These are phyloP conservation scores for Mareca penelope DNA, from an alignment of 2,797 vertebrate genomes.

Conservation along the genomic window DNA sequence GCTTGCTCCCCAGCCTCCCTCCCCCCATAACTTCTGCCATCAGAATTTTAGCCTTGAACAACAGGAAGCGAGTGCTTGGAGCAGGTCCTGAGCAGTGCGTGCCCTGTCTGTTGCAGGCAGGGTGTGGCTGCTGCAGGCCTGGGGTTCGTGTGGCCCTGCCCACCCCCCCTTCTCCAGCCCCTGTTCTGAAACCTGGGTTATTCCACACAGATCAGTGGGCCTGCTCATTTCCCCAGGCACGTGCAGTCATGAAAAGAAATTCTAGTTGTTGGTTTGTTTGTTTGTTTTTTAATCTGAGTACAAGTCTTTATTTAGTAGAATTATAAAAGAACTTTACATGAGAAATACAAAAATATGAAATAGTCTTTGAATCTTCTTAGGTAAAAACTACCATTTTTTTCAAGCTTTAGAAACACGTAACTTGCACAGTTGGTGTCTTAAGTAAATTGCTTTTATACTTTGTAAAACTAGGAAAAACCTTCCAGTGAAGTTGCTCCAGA, in stretches of 20 bases:
- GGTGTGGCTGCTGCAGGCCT: not conserved
- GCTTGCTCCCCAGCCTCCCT: not conserved
- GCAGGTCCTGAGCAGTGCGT: accelerated
- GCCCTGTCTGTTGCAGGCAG: not conserved
- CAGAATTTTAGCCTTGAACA: too few relatives aligned
- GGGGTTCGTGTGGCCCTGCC: too few relatives aligned
- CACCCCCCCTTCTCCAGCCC: too few relatives aligned
- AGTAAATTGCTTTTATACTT: constrained; percentile 47
- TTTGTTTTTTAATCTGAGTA: constrained; percentile 5
- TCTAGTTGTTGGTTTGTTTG: constrained; percentile 11
- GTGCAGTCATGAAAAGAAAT: not conserved
- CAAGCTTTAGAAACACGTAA: constrained; percentile 73
- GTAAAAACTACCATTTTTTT: constrained; percentile 52
- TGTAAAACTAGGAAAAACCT: constrained; percentile 53
- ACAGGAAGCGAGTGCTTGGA: too few relatives aligned
- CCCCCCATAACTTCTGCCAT: too few relatives aligned
- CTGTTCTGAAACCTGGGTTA: too few relatives aligned
- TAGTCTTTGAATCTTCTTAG: constrained; percentile 50
- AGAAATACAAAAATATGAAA: constrained; percentile 80
- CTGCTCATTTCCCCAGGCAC: not conserved
- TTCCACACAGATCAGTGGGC: accelerated
- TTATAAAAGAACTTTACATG: constrained; percentile 77
- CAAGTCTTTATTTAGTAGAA: constrained; percentile 67
- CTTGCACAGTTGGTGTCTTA: constrained; percentile 59
- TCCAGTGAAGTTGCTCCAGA: constrained; percentile 38